A percentile compares a stretch with the other conserved stretches of the same genome.
Conservation (phyloP, 2,113 vertebrate genomes). For the Tiliqua scincoides region DNA sequence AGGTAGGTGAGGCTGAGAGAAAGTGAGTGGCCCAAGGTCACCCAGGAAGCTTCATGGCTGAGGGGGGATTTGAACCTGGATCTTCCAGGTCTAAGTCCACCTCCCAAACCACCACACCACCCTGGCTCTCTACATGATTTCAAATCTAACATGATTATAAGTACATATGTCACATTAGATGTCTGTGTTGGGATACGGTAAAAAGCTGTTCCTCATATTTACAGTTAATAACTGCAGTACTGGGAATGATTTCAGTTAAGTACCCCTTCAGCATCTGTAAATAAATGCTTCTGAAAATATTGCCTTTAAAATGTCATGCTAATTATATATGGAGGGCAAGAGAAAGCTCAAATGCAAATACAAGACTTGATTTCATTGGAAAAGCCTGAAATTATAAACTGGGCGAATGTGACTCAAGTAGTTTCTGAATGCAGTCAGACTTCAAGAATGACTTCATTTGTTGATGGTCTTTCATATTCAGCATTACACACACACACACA, state of each 20-base stretch:
- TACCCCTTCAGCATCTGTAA: slow-evolving; percentile 7
- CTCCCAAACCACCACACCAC: no score
- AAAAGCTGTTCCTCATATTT: slow-evolving; percentile 8
- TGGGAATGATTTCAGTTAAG: slow-evolving; percentile 30
- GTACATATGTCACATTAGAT: background rate
- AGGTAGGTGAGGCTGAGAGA: no score
- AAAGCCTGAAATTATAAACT: slow-evolving; percentile 55
- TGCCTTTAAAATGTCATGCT: slow-evolving; percentile 60
- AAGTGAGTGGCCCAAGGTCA: no score
- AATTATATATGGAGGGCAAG: slow-evolving; percentile 57
- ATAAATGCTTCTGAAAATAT: slow-evolving; percentile 23
- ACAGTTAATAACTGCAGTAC: slow-evolving; percentile 17
- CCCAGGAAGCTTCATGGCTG: no score
- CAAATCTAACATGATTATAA: background rate
- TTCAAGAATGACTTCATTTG: slow-evolving; percentile 70
- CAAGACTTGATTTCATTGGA: slow-evolving; percentile 57
- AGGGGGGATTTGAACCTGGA: no score
- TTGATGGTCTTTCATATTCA: slow-evolving; percentile 70
- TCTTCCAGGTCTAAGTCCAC: no score
- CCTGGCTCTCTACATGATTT: background rate
- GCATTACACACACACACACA: slow-evolving; percentile 30
- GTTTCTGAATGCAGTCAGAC: slow-evolving; percentile 50
- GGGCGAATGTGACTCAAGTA: slow-evolving; percentile 33
- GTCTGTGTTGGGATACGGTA: slow-evolving; percentile 13
- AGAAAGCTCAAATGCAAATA: slow-evolving; percentile 38